Evolutionary conservation across 1,140 invertebrate species (phyloP).

Genomic region (Diabrotica undecimpunctata): DNA sequence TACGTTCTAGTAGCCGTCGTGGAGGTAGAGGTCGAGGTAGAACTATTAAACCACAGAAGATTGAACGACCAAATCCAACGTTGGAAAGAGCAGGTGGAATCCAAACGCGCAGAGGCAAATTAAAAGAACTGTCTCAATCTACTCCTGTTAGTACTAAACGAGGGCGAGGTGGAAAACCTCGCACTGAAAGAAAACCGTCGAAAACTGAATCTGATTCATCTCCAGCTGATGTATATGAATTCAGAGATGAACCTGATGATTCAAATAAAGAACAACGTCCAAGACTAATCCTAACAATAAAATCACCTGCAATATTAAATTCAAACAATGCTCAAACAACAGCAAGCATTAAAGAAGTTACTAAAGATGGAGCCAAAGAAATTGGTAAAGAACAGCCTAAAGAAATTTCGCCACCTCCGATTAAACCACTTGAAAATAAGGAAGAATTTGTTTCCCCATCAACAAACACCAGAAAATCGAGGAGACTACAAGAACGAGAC

Average conservation of each 20-base stretch:
- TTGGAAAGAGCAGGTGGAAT: constrained; percentile 45
- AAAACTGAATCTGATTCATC: constrained; percentile 49
- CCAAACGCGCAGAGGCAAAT: constrained; percentile 55
- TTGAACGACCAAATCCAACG: constrained; percentile 12
- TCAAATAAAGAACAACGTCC: constrained; percentile 58
- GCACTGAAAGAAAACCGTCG: constrained; percentile 56
- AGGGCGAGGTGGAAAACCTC: constrained; percentile 52
- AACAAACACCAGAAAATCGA: constrained; percentile 71
- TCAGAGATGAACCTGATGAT: constrained; percentile 78
- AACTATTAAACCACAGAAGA: constrained; percentile 10
- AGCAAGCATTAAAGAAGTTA: constrained; percentile 53
- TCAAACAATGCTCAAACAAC: constrained; percentile 44
- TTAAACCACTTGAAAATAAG: constrained; percentile 50
- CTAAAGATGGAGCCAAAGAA: constrained; percentile 36
- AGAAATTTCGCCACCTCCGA: constrained; percentile 21
- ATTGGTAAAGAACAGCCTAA: constrained; percentile 28
- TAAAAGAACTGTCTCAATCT: constrained; percentile 44
- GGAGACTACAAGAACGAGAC: constrained; percentile 74
- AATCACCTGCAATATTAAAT: constrained; percentile 58
- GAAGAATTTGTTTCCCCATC: constrained; percentile 61
- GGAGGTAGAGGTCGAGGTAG: constrained; percentile 52
- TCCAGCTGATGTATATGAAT: constrained; percentile 72
- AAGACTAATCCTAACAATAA: constrained; percentile 74
- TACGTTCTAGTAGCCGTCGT: constrained; percentile 46
- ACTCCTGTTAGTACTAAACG: constrained; percentile 41